A percentile compares a stretch with the other conserved stretches of the same genome.
phyloP scores from a whole-genome alignment of 2,888 invertebrate genomes.

The Eledone cirrhosa region DNA sequence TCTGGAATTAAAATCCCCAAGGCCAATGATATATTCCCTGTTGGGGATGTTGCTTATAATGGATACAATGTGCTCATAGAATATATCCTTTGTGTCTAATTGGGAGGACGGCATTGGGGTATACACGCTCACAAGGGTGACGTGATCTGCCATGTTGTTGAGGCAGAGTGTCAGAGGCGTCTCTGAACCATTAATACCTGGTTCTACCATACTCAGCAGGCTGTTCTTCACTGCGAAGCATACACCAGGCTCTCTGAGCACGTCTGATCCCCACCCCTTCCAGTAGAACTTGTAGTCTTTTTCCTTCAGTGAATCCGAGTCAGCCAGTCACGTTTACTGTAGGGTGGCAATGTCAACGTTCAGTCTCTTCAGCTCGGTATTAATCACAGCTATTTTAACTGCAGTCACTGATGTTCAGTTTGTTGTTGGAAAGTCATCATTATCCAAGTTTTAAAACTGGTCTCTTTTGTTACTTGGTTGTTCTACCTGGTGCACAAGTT shows the following conservation, averaged over 20 bases:
- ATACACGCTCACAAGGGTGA: neutral
- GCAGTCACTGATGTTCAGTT: neutral
- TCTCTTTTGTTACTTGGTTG: neutral
- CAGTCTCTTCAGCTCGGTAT: neutral
- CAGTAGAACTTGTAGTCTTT: neutral
- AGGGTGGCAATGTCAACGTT: neutral
- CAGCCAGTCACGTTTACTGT: neutral
- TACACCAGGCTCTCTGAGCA: neutral
- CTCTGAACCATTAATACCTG: neutral
- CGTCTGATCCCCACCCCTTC: neutral
- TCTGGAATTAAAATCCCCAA: neutral
- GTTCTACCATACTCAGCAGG: neutral
- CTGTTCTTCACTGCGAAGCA: conserved; percentile 22
- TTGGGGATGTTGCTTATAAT: too few species aligned
- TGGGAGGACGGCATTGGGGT: neutral
- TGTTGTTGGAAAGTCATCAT: neutral
- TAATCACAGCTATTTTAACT: neutral
- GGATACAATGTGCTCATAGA: too few species aligned
- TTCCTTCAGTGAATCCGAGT: neutral
- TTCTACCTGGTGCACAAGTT: neutral
- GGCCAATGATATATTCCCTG: too few species aligned
- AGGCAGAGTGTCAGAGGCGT: neutral
- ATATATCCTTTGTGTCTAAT: too few species aligned
- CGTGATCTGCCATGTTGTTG: neutral
- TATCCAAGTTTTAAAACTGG: neutral